Conservation (phyloP, 1,140 invertebrate species). For the Drepana arcuata region DNA sequence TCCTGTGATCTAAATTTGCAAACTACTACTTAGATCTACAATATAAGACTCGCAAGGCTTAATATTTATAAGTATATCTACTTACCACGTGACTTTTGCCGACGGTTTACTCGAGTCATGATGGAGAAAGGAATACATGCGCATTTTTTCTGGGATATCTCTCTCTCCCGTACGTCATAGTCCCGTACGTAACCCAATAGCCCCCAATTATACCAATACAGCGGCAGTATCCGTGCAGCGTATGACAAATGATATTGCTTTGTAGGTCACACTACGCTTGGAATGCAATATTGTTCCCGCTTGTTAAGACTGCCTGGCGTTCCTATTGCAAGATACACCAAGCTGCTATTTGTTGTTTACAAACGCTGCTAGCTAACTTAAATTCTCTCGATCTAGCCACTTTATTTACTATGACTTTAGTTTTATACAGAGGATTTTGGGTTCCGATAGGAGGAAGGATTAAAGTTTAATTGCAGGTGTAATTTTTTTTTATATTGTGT, state of each 20-base stretch:
- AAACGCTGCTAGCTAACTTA: no score
- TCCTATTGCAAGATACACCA: slow-evolving; percentile 3
- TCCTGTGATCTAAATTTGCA: no score
- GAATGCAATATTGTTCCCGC: slow-evolving; percentile 38
- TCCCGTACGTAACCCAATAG: neutral
- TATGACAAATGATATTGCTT: slow-evolving; percentile 35
- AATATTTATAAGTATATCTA: no score
- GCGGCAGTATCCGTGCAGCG: slow-evolving; percentile 11
- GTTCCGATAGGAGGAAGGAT: no score
- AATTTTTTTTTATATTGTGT: neutral
- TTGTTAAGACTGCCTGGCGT: slow-evolving; percentile 17
- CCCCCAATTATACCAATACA: slow-evolving; percentile 10
- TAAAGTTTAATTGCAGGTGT: neutral
- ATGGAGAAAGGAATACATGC: no score
- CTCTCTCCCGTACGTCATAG: slow-evolving; percentile 1
- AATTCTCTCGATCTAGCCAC: no score
- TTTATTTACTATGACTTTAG: slow-evolving; percentile 1
- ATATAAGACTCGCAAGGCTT: no score
- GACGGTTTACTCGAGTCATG: no score
- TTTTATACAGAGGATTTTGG: no score
- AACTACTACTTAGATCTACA: no score
- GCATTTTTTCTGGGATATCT: slow-evolving; percentile 3
- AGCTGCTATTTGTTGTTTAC: no score
- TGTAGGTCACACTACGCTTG: slow-evolving; percentile 18
- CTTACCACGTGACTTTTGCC: no score